phyloP scores from a whole-genome alignment of 1,140 invertebrate genomes.

The Glossosoma conforme region DNA sequence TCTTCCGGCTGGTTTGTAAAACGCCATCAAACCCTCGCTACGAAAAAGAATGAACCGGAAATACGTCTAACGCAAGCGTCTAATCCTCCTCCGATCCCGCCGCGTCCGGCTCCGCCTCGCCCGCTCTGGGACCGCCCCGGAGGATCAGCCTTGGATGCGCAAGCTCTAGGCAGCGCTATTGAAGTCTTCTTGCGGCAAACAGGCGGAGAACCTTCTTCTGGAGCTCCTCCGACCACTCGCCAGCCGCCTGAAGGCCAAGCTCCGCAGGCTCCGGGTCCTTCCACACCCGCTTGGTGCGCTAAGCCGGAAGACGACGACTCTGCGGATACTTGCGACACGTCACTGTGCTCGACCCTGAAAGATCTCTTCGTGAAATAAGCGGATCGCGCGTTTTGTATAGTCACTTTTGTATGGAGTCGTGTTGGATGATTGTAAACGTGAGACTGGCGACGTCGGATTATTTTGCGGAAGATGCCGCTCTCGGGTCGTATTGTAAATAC shows the following conservation, averaged over 20 bases:
- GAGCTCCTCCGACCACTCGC: conserved; percentile 35
- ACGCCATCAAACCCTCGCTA: conserved; percentile 65
- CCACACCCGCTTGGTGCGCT: conserved; percentile 45
- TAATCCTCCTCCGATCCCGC: not conserved
- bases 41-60: conserved; percentile 50
- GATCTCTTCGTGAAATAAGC: conserved; percentile 75
- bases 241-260: conserved; percentile 19
- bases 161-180: conserved; percentile 72
- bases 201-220: conserved; percentile 43
- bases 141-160: conserved; percentile 71
- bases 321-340: conserved; percentile 64
- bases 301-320: conserved; percentile 59
- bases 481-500: too few species aligned
- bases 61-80: conserved; percentile 3
- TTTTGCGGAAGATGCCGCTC: too few species aligned
- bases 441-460: too few species aligned
- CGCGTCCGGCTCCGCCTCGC: conserved; percentile 34
- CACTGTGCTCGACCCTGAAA: conserved; percentile 73
- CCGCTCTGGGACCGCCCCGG: conserved; percentile 67
- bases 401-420: too few species aligned
- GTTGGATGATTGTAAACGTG: too few species aligned
- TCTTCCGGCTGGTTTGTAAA: conserved; percentile 69
- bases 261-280: conserved; percentile 30
- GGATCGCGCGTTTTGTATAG: too few species aligned
- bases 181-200: conserved; percentile 67